Base-by-base conservation (phyloP, 2,113 vertebrate genomes). In the Piprites chloris region DNA sequence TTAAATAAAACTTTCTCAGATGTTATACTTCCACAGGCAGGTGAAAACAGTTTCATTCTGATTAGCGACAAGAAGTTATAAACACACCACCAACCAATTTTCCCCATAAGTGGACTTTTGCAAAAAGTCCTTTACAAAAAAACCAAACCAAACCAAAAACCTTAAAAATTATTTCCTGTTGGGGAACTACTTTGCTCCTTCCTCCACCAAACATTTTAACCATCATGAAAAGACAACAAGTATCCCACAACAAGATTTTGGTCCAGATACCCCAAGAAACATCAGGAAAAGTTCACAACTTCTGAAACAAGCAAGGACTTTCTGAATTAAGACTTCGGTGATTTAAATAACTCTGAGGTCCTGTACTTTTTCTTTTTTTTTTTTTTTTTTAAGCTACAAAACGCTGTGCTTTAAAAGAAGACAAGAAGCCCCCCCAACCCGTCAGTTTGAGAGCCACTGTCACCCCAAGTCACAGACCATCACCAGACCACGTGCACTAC, bases 1-100 rank as follows among this genome's bases (percentile, higher is more conserved):
- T 86, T 47, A 75, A 56, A 50, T 30, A 77, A 81, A 42, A 50
- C 16, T 5, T 65, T 77, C 50, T 14, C 82, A 81, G 35, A 63
- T 22, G 11, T 32, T 52, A 32, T 24, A 59, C 53, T 91, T 87
- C 49, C 32, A 79, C 39, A 56, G 6, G 49, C 44, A 93, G 33
- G 56, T 66, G 42, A 87, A 92, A 95, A 61, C 30, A 68, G 85
- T 95, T 97, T 96, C 92, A 28, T 14, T 91, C 28, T 96, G 90
- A 94, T 49, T 72, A 56, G 11, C 4, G 22, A 67, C 42, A 67
- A 20, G 18, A 67, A 44, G 15, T 67, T 39, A 5, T 6, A 95
- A 95, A 47, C 47, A 69, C 59, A 80, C 73, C 28, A 85, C 39
- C 50, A 75, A 28, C 23, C 44, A 62, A 37, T 28, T 37, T 72